These are phyloP conservation scores for Notolabrus celidotus DNA, from an alignment of 2,797 vertebrate genomes.

Conservation along the genomic window DNA sequence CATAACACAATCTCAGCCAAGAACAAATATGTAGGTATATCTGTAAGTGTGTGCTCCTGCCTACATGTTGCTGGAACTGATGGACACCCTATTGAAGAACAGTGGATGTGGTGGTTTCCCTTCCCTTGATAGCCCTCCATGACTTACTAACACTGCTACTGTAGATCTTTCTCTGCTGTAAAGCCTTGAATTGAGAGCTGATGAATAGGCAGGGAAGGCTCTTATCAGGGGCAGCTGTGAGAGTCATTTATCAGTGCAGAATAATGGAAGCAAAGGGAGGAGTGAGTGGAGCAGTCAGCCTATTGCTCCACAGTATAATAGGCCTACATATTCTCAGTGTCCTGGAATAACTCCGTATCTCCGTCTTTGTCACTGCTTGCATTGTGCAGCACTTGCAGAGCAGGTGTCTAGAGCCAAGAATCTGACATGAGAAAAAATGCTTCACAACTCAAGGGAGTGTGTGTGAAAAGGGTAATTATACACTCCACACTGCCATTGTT, in stretches of 20 bases:
- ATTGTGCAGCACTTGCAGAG: constrained; percentile 64
- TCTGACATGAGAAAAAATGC: constrained; percentile 44
- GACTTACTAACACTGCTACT: constrained; percentile 53
- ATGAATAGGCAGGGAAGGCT: constrained; percentile 86
- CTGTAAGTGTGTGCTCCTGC: constrained; percentile 6
- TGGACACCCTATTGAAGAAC: constrained; percentile 33
- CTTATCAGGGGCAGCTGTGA: constrained; percentile 79
- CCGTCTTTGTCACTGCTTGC: constrained; percentile 56
- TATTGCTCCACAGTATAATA: constrained; percentile 69
- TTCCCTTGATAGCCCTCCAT: constrained; percentile 44
- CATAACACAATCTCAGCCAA: background rate
- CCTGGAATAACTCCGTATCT: constrained; percentile 69
- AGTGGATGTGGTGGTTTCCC: constrained; percentile 22
- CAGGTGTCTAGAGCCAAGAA: constrained; percentile 67
- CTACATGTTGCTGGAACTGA: constrained; percentile 40
- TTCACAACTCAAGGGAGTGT: constrained; percentile 19
- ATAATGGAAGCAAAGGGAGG: constrained; percentile 84
- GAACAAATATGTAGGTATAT: background rate
- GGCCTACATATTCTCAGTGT: constrained; percentile 65
- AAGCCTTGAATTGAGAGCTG: constrained; percentile 75
- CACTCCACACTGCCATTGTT: constrained; percentile 19
- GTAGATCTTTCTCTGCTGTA: constrained; percentile 54
- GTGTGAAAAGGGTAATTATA: constrained; percentile 39
- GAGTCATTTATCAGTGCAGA: constrained; percentile 86
- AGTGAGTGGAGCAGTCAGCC: constrained; percentile 78